phyloP scores from a whole-genome alignment of 2,113 vertebrate genomes.

The Columba janthina region DNA sequence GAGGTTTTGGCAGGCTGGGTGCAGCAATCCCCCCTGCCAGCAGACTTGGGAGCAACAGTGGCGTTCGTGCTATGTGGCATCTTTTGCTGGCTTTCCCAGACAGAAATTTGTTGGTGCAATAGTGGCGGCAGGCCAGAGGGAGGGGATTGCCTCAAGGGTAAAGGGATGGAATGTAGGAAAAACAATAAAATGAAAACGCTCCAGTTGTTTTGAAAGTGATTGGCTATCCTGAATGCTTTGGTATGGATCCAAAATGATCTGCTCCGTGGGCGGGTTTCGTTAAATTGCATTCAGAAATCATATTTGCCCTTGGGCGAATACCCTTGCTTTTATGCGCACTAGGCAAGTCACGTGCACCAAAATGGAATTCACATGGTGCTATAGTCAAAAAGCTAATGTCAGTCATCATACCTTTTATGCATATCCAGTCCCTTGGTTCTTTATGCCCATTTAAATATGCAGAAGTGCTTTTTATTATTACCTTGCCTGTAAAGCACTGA shows the following conservation, averaged over 20 bases:
- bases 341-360: constrained; percentile 1
- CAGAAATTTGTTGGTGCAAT: constrained; percentile 35
- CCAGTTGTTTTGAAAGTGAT: constrained; percentile 67
- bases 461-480: constrained; percentile 49
- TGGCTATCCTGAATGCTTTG: constrained; percentile 63
- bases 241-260: constrained; percentile 47
- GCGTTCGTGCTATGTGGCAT: constrained; percentile 40
- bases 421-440: constrained; percentile 51
- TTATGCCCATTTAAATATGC: constrained; percentile 54
- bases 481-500: neutral
- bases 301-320: constrained; percentile 69
- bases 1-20: constrained; percentile 67
- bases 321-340: constrained; percentile 41
- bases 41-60: constrained; percentile 63
- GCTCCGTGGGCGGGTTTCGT: constrained; percentile 52
- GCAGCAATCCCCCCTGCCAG: constrained; percentile 59
- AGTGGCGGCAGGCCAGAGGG: constrained; percentile 63
- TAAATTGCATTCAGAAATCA: constrained; percentile 72
- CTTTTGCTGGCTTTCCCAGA: constrained; percentile 68
- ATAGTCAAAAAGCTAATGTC: constrained; percentile 55
- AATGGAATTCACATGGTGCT: constrained; percentile 34
- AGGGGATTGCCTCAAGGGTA: constrained; percentile 73
- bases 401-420: constrained; percentile 56
- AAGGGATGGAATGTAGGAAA: constrained; percentile 72
- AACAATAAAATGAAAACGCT: constrained; percentile 69